Percentiles rank a stretch among this genome's conserved stretches.
Conservation (phyloP, 2,113 vertebrate genomes). For the Trogon surrucura region DNA sequence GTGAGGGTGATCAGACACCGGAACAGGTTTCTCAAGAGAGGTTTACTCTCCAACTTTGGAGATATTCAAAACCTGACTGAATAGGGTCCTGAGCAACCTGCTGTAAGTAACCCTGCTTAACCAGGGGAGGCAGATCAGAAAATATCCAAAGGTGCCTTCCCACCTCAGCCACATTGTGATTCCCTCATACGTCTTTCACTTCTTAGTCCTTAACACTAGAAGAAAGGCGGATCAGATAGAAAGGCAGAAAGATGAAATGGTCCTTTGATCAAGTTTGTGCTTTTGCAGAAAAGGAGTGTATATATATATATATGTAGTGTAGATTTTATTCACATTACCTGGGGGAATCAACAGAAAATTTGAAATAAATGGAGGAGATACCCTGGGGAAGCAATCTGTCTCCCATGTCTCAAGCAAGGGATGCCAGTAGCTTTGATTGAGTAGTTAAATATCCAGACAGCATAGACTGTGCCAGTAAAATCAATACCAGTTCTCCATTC, state of each 20-base stretch:
- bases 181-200: background rate
- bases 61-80: background rate
- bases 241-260: background rate
- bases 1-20: background rate
- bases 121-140: background rate
- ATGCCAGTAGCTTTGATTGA: background rate
- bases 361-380: background rate
- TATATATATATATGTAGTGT: background rate
- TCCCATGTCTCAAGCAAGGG: background rate
- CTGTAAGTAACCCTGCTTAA: background rate
- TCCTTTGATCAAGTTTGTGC: background rate
- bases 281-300: background rate
- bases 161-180: background rate
- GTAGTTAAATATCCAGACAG: constrained; percentile 14
- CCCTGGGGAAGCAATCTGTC: background rate
- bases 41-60: background rate
- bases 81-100: background rate
- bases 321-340: background rate
- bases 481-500: background rate
- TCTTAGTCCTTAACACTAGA: background rate
- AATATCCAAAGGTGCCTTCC: background rate
- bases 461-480: background rate
- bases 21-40: background rate
- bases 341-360: background rate
- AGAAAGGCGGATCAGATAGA: background rate